phyloP scores from a whole-genome alignment of 2,888 invertebrate genomes.

The Drosophila cognata region DNA sequence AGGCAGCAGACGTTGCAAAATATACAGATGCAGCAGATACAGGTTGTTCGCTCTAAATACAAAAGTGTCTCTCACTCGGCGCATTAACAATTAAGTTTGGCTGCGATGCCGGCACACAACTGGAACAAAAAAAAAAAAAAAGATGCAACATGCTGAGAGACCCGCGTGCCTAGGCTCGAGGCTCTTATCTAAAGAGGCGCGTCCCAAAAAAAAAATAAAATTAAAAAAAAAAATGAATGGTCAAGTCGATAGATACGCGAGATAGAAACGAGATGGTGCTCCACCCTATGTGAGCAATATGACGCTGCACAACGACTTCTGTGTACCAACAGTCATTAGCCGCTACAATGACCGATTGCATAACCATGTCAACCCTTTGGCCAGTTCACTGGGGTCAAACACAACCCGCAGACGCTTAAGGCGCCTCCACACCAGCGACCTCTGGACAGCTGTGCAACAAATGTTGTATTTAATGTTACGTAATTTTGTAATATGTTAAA shows the following conservation, averaged over 20 bases:
- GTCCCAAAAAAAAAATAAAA: constrained; percentile 75
- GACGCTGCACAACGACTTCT: too few relatives aligned
- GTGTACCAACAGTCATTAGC: too few relatives aligned
- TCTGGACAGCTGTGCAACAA: too few relatives aligned
- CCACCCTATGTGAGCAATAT: too few relatives aligned
- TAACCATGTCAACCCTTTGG: too few relatives aligned
- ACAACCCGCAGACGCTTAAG: too few relatives aligned
- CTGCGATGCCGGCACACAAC: constrained; percentile 35
- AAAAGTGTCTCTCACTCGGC: constrained; percentile 59
- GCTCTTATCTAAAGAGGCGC: constrained; percentile 78
- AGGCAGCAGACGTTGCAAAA: constrained; percentile 33
- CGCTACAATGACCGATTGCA: too few relatives aligned
- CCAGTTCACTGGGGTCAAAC: too few relatives aligned
- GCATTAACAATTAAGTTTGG: constrained; percentile 68
- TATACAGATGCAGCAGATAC: constrained; percentile 19
- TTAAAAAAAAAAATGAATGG: constrained; percentile 76
- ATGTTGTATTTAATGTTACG: too few relatives aligned
- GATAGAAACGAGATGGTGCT: constrained; percentile 26
- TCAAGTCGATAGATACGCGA: constrained; percentile 73
- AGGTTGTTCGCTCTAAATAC: constrained; percentile 35
- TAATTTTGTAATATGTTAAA: too few relatives aligned
- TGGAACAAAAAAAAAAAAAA: constrained; percentile 21
- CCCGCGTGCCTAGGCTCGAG: constrained; percentile 15
- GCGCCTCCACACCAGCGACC: too few relatives aligned
- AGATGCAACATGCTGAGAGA: constrained; percentile 52